Conservation (phyloP, 1,140 invertebrate species). For the Diachasma alloeum region DNA sequence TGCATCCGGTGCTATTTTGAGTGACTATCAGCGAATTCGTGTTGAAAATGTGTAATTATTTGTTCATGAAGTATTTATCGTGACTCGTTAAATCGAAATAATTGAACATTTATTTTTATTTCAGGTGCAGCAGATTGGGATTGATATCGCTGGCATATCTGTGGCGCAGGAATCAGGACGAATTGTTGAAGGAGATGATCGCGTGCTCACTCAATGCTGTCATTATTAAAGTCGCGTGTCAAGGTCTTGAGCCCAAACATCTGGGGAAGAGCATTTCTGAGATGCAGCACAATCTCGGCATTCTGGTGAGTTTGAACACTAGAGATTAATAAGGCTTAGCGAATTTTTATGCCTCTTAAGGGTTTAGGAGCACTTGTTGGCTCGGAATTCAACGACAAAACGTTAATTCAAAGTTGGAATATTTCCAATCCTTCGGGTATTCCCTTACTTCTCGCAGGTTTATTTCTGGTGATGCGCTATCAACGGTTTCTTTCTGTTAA, state of each 20-base stretch:
- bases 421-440: conserved; percentile 42
- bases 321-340: too few relatives aligned
- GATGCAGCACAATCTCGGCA: conserved; percentile 84
- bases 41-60: conserved; percentile 95
- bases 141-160: conserved; percentile 91
- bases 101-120: conserved; percentile 36
- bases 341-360: too few relatives aligned
- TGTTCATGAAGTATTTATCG: neutral
- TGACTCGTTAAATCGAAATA: neutral
- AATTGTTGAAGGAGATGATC: conserved; percentile 98
- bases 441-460: conserved; percentile 32
- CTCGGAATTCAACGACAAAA: neutral
- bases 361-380: neutral
- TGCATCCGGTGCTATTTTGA: conserved; percentile 95
- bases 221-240: conserved; percentile 94
- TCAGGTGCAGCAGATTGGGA: conserved; percentile 87
- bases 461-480: conserved; percentile 49
- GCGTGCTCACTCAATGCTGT: conserved; percentile 90
- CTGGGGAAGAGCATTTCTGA: conserved; percentile 87
- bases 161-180: conserved; percentile 92
- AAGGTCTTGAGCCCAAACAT: conserved; percentile 90
- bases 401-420: conserved; percentile 45
- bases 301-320: conserved; percentile 72
- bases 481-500: conserved; percentile 33
- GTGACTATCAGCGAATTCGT: conserved; percentile 95